A percentile compares a stretch with the other conserved stretches of the same genome.
Conservation (phyloP, 2,888 invertebrate species). For the Pyralis farinalis region DNA sequence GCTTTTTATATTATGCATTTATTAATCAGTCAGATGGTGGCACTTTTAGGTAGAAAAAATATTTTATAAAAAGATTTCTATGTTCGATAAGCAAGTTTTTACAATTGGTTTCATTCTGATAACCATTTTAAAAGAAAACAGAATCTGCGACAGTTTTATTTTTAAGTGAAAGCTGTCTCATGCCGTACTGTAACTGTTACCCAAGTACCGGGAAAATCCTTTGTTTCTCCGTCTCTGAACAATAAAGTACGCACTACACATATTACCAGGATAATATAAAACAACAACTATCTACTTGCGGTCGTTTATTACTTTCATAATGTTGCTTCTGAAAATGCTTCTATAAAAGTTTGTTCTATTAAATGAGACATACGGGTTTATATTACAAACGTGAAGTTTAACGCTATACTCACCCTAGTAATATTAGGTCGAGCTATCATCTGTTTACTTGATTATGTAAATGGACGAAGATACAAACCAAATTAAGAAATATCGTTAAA, state of each 20-base stretch:
- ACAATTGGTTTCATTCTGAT: too few species aligned
- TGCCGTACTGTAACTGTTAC: constrained; percentile 20
- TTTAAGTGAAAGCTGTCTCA: constrained; percentile 17
- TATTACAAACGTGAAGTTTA: neutral
- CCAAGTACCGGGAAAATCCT: constrained; percentile 14
- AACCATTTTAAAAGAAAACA: neutral
- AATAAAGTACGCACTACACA: constrained; percentile 33
- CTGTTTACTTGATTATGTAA: too few species aligned
- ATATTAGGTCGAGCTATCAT: too few species aligned
- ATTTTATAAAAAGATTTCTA: too few species aligned
- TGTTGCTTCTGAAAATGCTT: constrained; percentile 34
- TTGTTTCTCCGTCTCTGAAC: constrained; percentile 17
- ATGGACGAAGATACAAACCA: too few species aligned
- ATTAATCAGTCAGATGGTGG: too few species aligned
- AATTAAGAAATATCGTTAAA: too few species aligned
- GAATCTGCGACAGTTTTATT: constrained; percentile 12
- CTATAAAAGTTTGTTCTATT: constrained; percentile 32
- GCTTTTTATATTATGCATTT: too few species aligned
- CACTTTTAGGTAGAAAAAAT: too few species aligned
- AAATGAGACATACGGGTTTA: constrained; percentile 13
- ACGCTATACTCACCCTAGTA: too few species aligned
- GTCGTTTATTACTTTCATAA: constrained; percentile 41
- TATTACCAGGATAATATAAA: constrained; percentile 38
- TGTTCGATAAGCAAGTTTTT: too few species aligned
- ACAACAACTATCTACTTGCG: constrained; percentile 25